A percentile compares a stretch with the other conserved stretches of the same genome.
Evolutionary conservation across 2,113 vertebrate species (phyloP).

Genomic region (Sardina pilchardus): DNA sequence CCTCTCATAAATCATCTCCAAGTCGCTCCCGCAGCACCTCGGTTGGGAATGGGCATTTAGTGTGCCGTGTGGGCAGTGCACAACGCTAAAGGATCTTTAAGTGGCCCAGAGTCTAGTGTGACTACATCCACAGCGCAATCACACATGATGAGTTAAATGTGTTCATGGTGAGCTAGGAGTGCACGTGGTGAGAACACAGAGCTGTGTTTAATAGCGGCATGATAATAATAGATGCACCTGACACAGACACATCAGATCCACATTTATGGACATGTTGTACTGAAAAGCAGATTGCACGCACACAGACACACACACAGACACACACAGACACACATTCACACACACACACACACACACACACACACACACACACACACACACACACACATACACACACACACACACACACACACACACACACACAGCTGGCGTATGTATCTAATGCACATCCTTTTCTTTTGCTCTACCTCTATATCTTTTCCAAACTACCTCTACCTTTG

Average conservation of each 20-base stretch:
- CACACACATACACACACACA: neutral
- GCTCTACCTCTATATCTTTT: constrained; percentile 15
- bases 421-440: no score
- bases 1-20: neutral
- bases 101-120: neutral
- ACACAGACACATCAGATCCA: neutral
- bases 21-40: neutral
- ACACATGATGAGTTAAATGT: neutral
- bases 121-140: neutral
- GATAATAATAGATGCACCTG: no score
- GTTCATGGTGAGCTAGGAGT: neutral
- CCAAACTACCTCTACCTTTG: constrained; percentile 20
- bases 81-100: neutral
- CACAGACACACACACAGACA: neutral
- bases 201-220: no score
- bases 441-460: no score
- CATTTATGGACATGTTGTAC: neutral
- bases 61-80: neutral
- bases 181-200: no score
- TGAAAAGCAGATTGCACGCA: neutral
- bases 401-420: neutral
- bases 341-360: neutral
- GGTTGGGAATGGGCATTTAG: neutral
- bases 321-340: neutral
- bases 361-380: neutral